Base-by-base conservation (phyloP, 2,797 vertebrate genomes). In the Sarcoramphus papa region DNA sequence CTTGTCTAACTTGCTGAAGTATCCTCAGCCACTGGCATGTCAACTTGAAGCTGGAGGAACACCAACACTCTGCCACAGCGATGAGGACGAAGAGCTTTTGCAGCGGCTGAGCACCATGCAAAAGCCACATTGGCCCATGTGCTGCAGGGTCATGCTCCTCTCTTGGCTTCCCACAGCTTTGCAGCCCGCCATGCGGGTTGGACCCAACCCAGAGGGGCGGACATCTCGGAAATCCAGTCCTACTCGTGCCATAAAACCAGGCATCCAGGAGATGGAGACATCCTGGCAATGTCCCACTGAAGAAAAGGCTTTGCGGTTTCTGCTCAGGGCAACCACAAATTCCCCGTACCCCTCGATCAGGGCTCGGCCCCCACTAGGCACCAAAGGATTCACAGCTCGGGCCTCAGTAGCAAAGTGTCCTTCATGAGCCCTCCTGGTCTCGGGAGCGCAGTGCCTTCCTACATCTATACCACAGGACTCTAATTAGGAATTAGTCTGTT, bases 121-220 rank as follows among this genome's bases (percentile, higher is more conserved):
- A 72, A 53, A 70, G n/a, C 45, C 13, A 6, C 0, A 0, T 6
- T 79, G 43, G 18, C 47, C 54, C 20, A 3, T 0, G 1, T 2
- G 6, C 7, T 76, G 43, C 41, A 64, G 12, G 33, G 4, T 40
- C 33, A 11, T 16, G 23, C 18, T 87, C 14, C 25, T 76, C 22
- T 59, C 40, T 65, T 50, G 22, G 33, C 16, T 85, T 54, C 30
- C 54, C 27, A 68, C 30, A 69, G 62, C 41, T 76, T 60, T 2
- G 0, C 43, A 57, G 40, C 13, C 5, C 3, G 3, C 14, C 2
- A 0, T 10, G 18, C 2, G 2, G 7, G 21, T 6, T 53, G 33
- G 27, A 63, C 64, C 11, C 25, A 63, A 20, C 16, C 13, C 0
- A 0, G 40, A 40, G n/a, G 12, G 14, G 9, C 5, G 20, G 41